Base-by-base conservation (phyloP, 2,797 vertebrate species). In the Pogoniulus pusillus region DNA sequence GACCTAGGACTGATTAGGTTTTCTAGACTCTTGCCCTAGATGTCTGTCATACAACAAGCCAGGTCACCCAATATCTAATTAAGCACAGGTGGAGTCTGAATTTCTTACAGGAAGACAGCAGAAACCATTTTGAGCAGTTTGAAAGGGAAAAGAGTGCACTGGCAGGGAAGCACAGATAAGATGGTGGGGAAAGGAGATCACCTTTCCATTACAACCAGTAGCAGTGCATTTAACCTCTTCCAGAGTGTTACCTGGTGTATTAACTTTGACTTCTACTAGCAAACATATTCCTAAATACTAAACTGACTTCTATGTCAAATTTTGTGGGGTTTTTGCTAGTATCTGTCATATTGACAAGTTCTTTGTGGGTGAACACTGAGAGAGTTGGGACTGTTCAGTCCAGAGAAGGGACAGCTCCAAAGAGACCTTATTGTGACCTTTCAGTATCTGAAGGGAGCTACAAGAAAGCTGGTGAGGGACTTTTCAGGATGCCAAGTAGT, bases 31-130 rank as follows among this genome's bases (percentile, higher is more conserved):
- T 89, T 95, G 87, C 66, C 84, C 89, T 91, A 93, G 82, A 85
- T 87, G 51, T 85, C 93, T 2, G 9, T 94, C 94, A 91, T 66
- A 94, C 72, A 94, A 93, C 91, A 94, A 93, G 60, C 54, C 82
- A 94, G 83, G 89, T 96, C 94, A 95, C 96, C 93, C 93, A 94
- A 55, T 91, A 96, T 68, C 78, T 95, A 93, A 94, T 95, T 94
- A 94, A 95, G 93, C 84, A 94, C 89, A 95, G 80, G 82, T 95
- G 93, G 88, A 94, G 82, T 66, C 90, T 91, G 63, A 70, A 84
- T 82, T 80, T 92, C 74, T 74, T 49, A 85, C 2, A 7, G 58
- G 58, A 89, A 87, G 59, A 72, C 16, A 86, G 69, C 58, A 75
- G 90, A 93, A 91, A 88, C 75, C 73, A 92, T 94, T 95, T 84